Percentiles rank a stretch among this genome's conserved stretches.
Conservation (phyloP, 2,797 vertebrate genomes). For the Alectoris magna region DNA sequence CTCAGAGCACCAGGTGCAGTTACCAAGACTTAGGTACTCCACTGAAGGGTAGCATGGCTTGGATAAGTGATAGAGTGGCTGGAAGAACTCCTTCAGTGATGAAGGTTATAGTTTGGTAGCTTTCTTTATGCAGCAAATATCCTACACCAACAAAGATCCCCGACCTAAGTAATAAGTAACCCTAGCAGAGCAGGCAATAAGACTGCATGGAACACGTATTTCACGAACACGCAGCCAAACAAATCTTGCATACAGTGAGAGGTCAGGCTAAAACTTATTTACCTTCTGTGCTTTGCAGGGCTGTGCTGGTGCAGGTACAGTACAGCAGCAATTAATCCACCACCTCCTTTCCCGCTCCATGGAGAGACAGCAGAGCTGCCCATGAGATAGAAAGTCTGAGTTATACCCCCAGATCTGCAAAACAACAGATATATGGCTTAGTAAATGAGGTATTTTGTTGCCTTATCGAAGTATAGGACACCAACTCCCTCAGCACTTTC, state of each 20-base stretch:
- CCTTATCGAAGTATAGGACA: background rate
- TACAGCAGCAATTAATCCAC: background rate
- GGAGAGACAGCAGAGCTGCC: background rate
- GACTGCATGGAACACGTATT: fast-evolving
- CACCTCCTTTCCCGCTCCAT: background rate
- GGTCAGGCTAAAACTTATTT: background rate
- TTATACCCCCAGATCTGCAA: background rate
- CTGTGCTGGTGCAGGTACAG: background rate
- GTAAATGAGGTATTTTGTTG: background rate
- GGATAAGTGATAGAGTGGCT: fast-evolving
- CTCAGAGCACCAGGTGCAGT: background rate
- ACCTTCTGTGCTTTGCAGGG: background rate
- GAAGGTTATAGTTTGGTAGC: background rate
- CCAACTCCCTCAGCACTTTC: background rate
- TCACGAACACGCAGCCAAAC: background rate
- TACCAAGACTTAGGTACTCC: background rate
- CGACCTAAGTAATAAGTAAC: background rate
- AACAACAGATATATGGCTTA: background rate
- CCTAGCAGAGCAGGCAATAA: background rate
- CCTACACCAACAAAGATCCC: background rate
- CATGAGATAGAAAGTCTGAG: fast-evolving
- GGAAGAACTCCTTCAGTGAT: background rate
- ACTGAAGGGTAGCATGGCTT: background rate
- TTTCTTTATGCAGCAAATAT: background rate
- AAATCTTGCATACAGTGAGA: background rate